These are phyloP conservation scores for Tiaroga cobitis DNA, from an alignment of 2,797 vertebrate genomes.

Conservation along the genomic window DNA sequence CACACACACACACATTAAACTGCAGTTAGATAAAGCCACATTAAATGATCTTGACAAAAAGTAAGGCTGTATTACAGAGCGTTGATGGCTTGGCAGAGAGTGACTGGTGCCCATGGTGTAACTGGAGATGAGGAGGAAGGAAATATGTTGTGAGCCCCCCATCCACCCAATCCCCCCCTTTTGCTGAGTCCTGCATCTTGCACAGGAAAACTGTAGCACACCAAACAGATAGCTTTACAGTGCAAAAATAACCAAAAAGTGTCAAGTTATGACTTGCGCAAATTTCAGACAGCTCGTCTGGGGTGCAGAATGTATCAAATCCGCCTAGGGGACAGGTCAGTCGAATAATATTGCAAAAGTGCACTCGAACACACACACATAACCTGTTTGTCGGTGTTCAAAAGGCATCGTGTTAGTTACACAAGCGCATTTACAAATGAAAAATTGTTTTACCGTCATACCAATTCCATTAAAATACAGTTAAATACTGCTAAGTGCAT, in stretches of 20 bases:
- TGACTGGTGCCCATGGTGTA: conserved; percentile 58
- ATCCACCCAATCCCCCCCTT: conserved; percentile 40
- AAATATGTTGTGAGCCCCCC: conserved; percentile 56
- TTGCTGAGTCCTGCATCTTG: conserved; percentile 46
- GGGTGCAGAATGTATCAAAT: conserved; percentile 8
- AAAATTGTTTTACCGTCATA: conserved; percentile 32
- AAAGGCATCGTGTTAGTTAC: conserved; percentile 42
- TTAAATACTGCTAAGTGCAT: conserved; percentile 19
- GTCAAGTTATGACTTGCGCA: conserved; percentile 47
- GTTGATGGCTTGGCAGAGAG: conserved; percentile 59
- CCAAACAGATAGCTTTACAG: conserved; percentile 63
- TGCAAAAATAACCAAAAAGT: conserved; percentile 63
- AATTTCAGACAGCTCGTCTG: conserved; percentile 46
- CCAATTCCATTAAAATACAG: conserved; percentile 33
- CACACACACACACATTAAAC: conserved; percentile 53
- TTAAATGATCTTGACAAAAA: conserved; percentile 61
- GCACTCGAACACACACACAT: conserved; percentile 22
- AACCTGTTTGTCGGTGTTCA: conserved; percentile 32
- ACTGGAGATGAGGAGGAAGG: conserved; percentile 56
- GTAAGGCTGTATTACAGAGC: conserved; percentile 56
- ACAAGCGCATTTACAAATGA: conserved; percentile 49
- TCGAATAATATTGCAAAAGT: conserved; percentile 36
- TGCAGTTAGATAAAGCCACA: conserved; percentile 61
- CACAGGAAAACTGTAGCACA: conserved; percentile 57
- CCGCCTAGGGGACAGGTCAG: conserved; percentile 38